Evolutionary conservation across 2,797 vertebrate species (phyloP), one percentile per base, ranked within the genome.

Genomic region (Brachyalestes nurse): DNA sequence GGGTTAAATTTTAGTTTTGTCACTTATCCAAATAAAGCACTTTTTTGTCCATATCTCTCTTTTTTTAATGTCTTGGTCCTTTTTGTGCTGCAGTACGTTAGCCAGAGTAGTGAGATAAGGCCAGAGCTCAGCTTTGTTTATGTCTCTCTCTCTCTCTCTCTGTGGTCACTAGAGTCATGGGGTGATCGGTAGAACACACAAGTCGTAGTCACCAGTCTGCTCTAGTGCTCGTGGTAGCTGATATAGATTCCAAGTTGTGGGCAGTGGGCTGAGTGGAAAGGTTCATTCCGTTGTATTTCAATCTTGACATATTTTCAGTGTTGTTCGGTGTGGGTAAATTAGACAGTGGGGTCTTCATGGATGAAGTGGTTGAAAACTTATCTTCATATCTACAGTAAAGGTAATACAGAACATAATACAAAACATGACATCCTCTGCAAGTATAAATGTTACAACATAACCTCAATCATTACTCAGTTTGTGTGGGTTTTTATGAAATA

Each of bases 121-220:
- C 16, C 25, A 19, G 21, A 77, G 55, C 57, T 5, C 2, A 3
- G 8, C 53, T 61, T 71, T 78, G 40, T n/a, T 21, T 62, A 51
- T 77, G 13, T 23, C 2, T n/a, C 47, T 17, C 21, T 78, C 55
- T 71, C 47, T 51, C 47, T 51, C 47, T 62, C 58, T 77, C 21
- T 38, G 75, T 78, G 57, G 17, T 58, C 72, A 45, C 42, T 10
- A 34, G 47, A 78, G 40, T 58, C 57, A 77, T 40, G 28, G 9
- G 76, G 66, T 79, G 78, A 79, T 82, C 79, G 76, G 66, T 28
- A 25, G 51, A 78, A 58, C 60, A 70, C 38, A 71, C 45, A n/a
- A 75, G 55, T 75, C 28, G 25, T 51, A 17, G 67, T 69, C 16
- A 14, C 47, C n/a, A 9, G 12, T 47, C 70, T 72, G 21, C 60